Evolutionary conservation across 2,797 vertebrate species (phyloP).

Genomic region (Pangasius sanitwongsei): DNA sequence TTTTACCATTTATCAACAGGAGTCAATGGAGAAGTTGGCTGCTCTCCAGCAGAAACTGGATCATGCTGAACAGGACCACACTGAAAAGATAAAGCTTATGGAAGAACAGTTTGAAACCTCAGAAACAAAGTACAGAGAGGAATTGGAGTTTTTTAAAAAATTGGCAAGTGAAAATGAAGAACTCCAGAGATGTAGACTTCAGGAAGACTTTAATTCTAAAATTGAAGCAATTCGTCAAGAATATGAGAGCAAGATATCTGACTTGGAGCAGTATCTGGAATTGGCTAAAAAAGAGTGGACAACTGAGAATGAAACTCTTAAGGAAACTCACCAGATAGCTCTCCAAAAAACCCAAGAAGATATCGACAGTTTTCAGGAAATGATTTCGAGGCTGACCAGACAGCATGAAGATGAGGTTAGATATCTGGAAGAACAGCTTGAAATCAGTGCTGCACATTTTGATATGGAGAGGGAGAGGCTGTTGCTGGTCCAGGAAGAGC

Average conservation of each 20-base stretch:
- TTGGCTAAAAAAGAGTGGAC: conserved; percentile 67
- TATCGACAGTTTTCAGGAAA: conserved; percentile 79
- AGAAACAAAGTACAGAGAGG: conserved; percentile 75
- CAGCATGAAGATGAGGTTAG: conserved; percentile 83
- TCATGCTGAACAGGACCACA: conserved; percentile 67
- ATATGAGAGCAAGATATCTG: conserved; percentile 78
- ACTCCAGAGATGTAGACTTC: conserved; percentile 64
- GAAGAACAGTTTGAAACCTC: conserved; percentile 74
- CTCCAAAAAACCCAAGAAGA: conserved; percentile 80
- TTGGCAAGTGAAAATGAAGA: conserved; percentile 70
- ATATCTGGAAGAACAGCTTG: conserved; percentile 76
- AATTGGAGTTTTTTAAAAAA: conserved; percentile 76
- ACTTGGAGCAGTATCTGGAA: conserved; percentile 77
- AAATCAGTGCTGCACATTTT: conserved; percentile 71
- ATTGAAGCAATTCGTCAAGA: conserved; percentile 64
- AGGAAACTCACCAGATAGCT: conserved; percentile 75
- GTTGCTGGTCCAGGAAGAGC: conserved; percentile 75
- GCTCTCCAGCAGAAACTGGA: conserved; percentile 76
- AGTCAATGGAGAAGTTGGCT: conserved; percentile 68
- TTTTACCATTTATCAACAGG: conserved; percentile 68
- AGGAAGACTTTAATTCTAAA: conserved; percentile 64
- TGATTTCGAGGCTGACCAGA: conserved; percentile 74
- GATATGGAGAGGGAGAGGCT: conserved; percentile 81
- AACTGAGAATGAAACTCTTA: conserved; percentile 71
- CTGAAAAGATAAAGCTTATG: conserved; percentile 74